These are phyloP conservation scores for Odontothrips loti DNA, from an alignment of 2,888 invertebrate genomes.

Conservation along the genomic window DNA sequence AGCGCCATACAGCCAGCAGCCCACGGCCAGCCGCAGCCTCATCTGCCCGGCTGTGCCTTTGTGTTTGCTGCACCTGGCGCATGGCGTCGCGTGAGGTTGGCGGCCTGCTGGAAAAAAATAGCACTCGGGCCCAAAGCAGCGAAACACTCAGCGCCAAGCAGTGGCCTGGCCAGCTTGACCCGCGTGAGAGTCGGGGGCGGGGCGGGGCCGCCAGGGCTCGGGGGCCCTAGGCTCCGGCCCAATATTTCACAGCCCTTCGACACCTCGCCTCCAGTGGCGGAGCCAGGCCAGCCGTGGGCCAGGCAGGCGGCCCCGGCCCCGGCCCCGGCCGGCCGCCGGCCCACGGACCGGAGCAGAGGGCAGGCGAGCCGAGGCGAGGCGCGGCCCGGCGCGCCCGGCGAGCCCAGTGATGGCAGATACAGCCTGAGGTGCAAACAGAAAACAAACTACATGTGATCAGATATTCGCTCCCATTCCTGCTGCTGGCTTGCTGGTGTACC, in stretches of 20 bases:
- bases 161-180: neutral
- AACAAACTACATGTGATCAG: constrained; percentile 26
- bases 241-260: constrained; percentile 20
- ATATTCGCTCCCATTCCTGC: constrained; percentile 25
- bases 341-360: no score
- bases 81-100: no score
- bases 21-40: neutral
- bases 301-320: neutral
- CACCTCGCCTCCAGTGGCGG: neutral
- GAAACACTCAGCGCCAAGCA: no score
- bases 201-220: no score
- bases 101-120: no score
- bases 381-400: neutral
- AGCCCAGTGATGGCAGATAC: constrained; percentile 2
- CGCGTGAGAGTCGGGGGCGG: no score
- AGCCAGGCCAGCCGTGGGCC: neutral
- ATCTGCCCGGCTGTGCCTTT: neutral
- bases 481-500: neutral
- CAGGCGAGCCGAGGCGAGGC: neutral
- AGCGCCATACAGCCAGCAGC: neutral
- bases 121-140: no score
- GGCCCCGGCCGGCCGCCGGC: no score
- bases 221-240: neutral
- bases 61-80: no score
- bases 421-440: constrained; percentile 22